Percentiles rank a stretch among this genome's conserved stretches.
Evolutionary conservation across 2,797 vertebrate species (phyloP).

Genomic region (Dicrostonyx torquatus): DNA sequence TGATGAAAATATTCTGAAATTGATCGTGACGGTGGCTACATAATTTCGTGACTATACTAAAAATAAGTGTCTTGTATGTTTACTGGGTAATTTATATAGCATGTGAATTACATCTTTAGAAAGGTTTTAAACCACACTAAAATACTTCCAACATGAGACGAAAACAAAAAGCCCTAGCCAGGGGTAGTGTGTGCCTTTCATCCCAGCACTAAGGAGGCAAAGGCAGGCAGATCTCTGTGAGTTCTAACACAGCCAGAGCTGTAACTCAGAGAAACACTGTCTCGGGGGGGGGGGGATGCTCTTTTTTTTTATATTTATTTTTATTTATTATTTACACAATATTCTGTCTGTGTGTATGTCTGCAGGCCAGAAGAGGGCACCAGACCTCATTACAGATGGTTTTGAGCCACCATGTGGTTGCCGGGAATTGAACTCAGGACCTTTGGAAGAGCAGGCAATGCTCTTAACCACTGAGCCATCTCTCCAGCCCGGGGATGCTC

Average conservation of each 20-base stretch:
- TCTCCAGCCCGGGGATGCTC: too few species aligned
- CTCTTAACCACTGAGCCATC: too few species aligned
- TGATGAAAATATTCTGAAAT: constrained; percentile 14
- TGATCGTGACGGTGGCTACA: neutral
- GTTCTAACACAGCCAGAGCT: neutral
- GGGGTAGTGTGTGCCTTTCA: neutral
- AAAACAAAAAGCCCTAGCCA: neutral
- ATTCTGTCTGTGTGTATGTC: too few species aligned
- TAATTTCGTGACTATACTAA: neutral
- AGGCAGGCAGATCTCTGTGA: neutral
- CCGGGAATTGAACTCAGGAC: too few species aligned
- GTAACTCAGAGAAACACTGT: neutral
- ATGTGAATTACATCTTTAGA: neutral
- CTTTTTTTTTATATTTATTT: too few species aligned
- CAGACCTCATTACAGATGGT: too few species aligned
- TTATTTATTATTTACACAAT: too few species aligned
- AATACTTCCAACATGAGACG: neutral
- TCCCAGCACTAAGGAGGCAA: neutral
- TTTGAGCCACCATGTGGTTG: too few species aligned
- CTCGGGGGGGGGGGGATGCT: neutral
- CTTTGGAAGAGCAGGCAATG: too few species aligned
- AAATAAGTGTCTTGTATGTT: neutral
- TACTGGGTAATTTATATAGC: neutral
- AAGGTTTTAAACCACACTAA: constrained; percentile 6
- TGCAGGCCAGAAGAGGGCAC: too few species aligned